Base-by-base conservation (phyloP, 2,113 vertebrate genomes). In the Pangasianodon gigas region DNA sequence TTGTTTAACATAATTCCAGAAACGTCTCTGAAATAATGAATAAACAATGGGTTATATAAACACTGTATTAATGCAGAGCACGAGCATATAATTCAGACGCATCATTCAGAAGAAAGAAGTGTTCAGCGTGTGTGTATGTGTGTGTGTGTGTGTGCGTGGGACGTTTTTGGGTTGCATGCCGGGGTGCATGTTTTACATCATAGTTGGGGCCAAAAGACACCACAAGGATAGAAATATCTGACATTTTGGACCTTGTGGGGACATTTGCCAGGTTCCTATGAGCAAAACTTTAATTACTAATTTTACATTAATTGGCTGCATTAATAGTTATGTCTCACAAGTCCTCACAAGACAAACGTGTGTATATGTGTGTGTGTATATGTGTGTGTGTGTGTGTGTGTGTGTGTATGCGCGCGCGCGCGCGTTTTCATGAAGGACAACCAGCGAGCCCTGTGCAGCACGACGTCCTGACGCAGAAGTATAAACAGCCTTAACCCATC, bases 21-120 rank as follows among this genome's bases (percentile, higher is more conserved):
- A 96, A 95, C 92, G 89, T 62, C 93, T 95, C 94, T 94, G 94
- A 95, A 96, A 96, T 96, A 95, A 96, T 96, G 96, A 96, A 96
- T 96, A 96, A 95, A 96, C 95, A 95, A 96, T 95, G 93, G 93
- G 92, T 93, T 95, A 95, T 94, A 95, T 95, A 95, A 96, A 96
- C 96, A 95, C 93, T 89, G 91, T 88, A 96, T 96, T 96, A 96
- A 96, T 96, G 96, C 95, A 96, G 95, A 95, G 93, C 93, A 94
- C 93, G 89, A 80, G 91, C 88, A 93, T 93, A 95, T 95, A 95
- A 96, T 96, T 94, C 95, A 89, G 91, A 94, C 93, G 91, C 92
- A 95, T 95, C 93, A 95, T 95, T 94, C 93, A 93, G 92, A 88
- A 93, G 92, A 86, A 90, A 67, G 37, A 90, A 87, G 29, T 81